Base-by-base conservation (phyloP, 2,888 invertebrate species). In the Ferrisia virgata region DNA sequence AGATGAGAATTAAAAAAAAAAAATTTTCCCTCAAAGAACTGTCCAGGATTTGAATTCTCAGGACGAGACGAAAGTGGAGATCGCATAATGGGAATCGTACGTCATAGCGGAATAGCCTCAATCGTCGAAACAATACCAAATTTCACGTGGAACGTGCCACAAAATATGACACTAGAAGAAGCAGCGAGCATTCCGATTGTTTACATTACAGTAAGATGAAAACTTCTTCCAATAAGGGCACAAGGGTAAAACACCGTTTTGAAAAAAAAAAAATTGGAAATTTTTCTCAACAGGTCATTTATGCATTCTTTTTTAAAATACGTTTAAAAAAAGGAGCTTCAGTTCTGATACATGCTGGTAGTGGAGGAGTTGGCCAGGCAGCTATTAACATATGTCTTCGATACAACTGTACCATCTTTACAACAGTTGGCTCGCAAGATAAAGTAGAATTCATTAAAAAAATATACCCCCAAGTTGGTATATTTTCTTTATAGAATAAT, bases 331-430 rank as follows among this genome's bases (percentile, higher is more conserved):
- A 87, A 85, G 90, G 90, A 0, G 88, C 89, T 82, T 88, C 88
- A 39, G 86, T 90, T 43, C 87, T 92, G 0, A 91, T 92, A 82
- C 36, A 36, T 8, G 36, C 36, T 6, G 36, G 36, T 3, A 36
- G 36, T 8, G 36, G 36, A 8, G 36, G 36, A 36, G 36, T 36
- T 6, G 36, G 36, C 36, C 36, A 36, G 8, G 36, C 36, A 36
- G 36, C 36, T 8, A 36, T 36, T 8, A 3, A 36, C 36, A 36
- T 36, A 6, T 36, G 36, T 8, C 36, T 36, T 93, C 0, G 93
- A 89, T 87, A 93, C 94, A 11, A 94, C 94, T 0, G 94, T 94
- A 91, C 91, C 78, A 92, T 93, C 0, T 93, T 89, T 87, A 93
- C 94, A 11, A 94, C 94, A 0, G 94, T 94, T 64, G 93, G 92